Conservation (phyloP, 2,113 vertebrate species). For the Gymnarchus niloticus region DNA sequence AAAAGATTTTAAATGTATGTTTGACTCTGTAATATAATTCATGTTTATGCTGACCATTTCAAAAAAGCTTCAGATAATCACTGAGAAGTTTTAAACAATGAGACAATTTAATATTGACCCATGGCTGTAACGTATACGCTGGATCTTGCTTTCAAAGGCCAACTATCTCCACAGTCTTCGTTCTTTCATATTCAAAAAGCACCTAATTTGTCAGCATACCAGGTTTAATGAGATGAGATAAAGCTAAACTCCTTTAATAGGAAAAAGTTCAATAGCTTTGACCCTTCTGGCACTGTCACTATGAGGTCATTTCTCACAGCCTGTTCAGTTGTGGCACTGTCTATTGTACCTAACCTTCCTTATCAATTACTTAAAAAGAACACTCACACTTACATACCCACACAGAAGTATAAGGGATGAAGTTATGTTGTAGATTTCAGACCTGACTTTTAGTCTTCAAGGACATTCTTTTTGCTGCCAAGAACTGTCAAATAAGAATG, state of each 20-base stretch:
- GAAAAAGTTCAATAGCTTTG: slow-evolving; percentile 66
- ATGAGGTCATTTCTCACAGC: slow-evolving; percentile 46
- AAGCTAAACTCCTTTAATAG: slow-evolving; percentile 69
- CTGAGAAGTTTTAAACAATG: too few species aligned
- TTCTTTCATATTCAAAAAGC: slow-evolving; percentile 60
- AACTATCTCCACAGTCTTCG: slow-evolving; percentile 40
- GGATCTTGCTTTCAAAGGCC: background rate
- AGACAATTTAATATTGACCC: background rate
- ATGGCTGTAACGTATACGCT: background rate
- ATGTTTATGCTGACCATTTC: too few species aligned
- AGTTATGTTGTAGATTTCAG: slow-evolving; percentile 72
- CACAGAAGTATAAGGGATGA: slow-evolving; percentile 66
- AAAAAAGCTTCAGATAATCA: too few species aligned
- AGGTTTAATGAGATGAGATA: slow-evolving; percentile 64
- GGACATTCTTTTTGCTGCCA: slow-evolving; percentile 88
- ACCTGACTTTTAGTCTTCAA: slow-evolving; percentile 75
- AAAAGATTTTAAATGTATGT: background rate
- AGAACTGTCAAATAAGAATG: slow-evolving; percentile 83
- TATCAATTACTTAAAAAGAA: slow-evolving; percentile 55
- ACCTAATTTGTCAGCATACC: slow-evolving; percentile 66
- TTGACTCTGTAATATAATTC: too few species aligned
- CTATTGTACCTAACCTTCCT: slow-evolving; percentile 64
- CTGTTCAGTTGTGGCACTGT: slow-evolving; percentile 45
- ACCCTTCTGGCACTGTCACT: slow-evolving; percentile 65
- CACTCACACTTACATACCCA: too few species aligned